Evolutionary conservation across 2,888 invertebrate species (phyloP).

Genomic region (Polylopha cassiicola): DNA sequence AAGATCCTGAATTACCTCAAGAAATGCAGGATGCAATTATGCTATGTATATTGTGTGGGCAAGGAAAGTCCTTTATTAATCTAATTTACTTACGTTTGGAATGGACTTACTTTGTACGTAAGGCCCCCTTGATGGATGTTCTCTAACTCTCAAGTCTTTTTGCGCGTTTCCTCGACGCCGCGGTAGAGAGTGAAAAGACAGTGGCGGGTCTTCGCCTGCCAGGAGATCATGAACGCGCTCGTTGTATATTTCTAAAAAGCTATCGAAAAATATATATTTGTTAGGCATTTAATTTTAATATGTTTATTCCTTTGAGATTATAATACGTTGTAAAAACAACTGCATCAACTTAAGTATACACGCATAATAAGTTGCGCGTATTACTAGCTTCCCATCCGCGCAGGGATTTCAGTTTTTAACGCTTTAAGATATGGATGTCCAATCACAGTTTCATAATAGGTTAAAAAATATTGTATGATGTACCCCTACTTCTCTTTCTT

Average conservation of each 20-base stretch:
- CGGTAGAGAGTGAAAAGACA: conserved; percentile 73
- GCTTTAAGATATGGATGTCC: too few relatives aligned
- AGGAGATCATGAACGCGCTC: conserved; percentile 85
- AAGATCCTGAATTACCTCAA: background rate
- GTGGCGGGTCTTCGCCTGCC: conserved; percentile 56
- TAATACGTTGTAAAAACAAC: too few relatives aligned
- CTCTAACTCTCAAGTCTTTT: conserved; percentile 82
- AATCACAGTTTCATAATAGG: too few relatives aligned
- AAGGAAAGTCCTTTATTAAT: background rate
- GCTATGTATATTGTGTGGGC: background rate
- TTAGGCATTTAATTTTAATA: too few relatives aligned
- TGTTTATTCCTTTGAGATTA: too few relatives aligned
- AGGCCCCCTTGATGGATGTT: conserved; percentile 87
- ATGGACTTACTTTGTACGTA: conserved; percentile 84
- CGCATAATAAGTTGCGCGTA: too few relatives aligned
- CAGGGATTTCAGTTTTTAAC: too few relatives aligned
- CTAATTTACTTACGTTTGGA: conserved; percentile 4
- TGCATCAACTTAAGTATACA: too few relatives aligned
- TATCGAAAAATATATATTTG: conserved; percentile 35
- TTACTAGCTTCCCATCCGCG: too few relatives aligned
- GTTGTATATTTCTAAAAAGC: conserved; percentile 81
- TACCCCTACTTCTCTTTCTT: too few relatives aligned
- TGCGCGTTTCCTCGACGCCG: conserved; percentile 56
- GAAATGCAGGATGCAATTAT: too few relatives aligned
- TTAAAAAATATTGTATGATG: too few relatives aligned